Evolutionary conservation across 2,888 invertebrate species (phyloP), one percentile per base, ranked within the genome.

Genomic region (Bellardia bayeri): DNA sequence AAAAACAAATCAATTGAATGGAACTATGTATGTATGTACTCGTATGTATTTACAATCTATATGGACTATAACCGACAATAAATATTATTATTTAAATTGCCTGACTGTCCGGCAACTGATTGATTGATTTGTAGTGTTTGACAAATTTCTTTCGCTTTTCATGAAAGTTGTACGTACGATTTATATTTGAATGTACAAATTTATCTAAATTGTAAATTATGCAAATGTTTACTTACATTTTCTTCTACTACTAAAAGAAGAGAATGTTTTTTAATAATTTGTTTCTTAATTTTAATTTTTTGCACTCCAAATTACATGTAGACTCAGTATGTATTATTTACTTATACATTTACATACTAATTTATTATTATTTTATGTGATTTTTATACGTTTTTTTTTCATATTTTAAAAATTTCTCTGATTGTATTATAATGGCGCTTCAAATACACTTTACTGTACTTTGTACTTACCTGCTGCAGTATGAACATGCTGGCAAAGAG

Each of bases 381-480:
- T 61, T 64, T 71, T 76, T 76, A 30, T 33, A 58, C 16, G 14
- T 3, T 49, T 74, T 72, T 81, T 61, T 58, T 45, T 37, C 23
- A 23, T 23, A 23, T 76, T 45, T 49, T 9, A 33, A 3, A 51
- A n/a, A 33, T 30, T 54, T 58, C 37, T 69, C 56, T 23, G 71
- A 16, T 76, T 66, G 45, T 72, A 68, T 82, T 74, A 74, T 51
- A 79, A 81, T 45, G 56, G 69, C 8, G 69, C 13, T 69, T 80
- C 33, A 54, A 66, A 58, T 40, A 64, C 13, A 64, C 23, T 76
- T 83, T 45, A 30, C 42, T 64, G 13, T 9, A 13, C 30, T 40
- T 56, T n/a, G 76, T 56, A 85, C 87, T 87, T 87, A 87, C 87
- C 87, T 85, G 87, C 87, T 85, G 87, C 85, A 79, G 87, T 69